Evolutionary conservation across 2,888 invertebrate genomes (phyloP).

Genomic region (Pseudococcus viburni): DNA sequence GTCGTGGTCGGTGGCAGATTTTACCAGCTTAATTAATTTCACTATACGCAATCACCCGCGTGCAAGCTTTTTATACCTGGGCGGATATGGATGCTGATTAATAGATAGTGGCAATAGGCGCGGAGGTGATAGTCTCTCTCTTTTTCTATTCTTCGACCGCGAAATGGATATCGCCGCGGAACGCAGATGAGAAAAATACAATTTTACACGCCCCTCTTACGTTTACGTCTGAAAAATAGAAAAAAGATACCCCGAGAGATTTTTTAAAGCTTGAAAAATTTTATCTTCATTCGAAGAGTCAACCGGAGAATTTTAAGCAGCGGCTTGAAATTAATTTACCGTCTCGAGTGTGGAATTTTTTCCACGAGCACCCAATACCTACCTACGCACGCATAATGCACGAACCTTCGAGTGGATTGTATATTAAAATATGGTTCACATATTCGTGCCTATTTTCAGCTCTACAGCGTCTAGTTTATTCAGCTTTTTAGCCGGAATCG

Average conservation of each 20-base stretch:
- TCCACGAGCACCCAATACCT: not conserved
- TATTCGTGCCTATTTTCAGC: not conserved
- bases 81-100: conserved; percentile 18
- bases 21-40: conserved; percentile 5
- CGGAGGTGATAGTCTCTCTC: not conserved
- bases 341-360: not conserved
- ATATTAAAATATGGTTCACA: conserved; percentile 18
- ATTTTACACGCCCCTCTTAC: not conserved
- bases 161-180: not conserved
- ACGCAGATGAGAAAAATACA: not conserved
- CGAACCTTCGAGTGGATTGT: conserved; percentile 5
- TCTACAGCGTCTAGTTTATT: not conserved
- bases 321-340: conserved; percentile 13
- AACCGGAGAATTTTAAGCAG: conserved; percentile 14
- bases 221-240: not conserved
- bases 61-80: not conserved
- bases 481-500: conserved; percentile 10
- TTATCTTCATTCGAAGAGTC: not conserved
- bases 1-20: conserved; percentile 31
- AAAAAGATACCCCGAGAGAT: not conserved
- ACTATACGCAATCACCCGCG: not conserved
- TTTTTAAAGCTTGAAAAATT: conserved; percentile 41
- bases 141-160: not conserved
- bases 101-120: not conserved
- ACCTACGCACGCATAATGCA: not conserved